A percentile compares a stretch with the other conserved stretches of the same genome.
Evolutionary conservation across 2,888 invertebrate species (phyloP).

Genomic region (Yponomeuta sedellus): DNA sequence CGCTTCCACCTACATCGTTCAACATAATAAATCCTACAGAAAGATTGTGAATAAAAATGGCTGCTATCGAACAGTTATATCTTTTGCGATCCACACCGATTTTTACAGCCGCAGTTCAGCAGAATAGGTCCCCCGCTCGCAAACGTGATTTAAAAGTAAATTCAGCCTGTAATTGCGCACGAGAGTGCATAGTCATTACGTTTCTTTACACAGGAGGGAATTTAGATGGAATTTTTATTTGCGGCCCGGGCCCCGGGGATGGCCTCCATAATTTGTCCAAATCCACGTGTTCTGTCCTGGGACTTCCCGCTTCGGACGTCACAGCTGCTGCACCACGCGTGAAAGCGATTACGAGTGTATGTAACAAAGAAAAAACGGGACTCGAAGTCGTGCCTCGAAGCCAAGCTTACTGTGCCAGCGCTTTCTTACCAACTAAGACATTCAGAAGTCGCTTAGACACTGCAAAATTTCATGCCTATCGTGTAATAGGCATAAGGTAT

Average conservation of each 20-base stretch:
- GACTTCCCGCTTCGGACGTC: not conserved
- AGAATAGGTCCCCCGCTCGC: not conserved
- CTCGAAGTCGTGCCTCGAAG: too few relatives aligned
- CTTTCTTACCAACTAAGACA: too few relatives aligned
- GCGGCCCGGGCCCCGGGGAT: conserved; percentile 25
- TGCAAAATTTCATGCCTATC: too few relatives aligned
- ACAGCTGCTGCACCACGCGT: not conserved
- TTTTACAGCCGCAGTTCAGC: not conserved
- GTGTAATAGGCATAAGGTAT: too few relatives aligned
- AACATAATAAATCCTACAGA: too few relatives aligned
- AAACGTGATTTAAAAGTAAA: conserved; percentile 40
- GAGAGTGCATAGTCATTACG: conserved; percentile 42
- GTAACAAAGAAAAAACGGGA: too few relatives aligned
- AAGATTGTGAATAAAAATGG: too few relatives aligned
- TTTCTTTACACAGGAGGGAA: conserved; percentile 31
- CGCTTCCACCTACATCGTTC: too few relatives aligned
- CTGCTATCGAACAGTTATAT: too few relatives aligned
- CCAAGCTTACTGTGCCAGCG: too few relatives aligned
- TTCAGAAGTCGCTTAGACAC: too few relatives aligned
- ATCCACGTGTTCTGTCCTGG: conserved; percentile 23
- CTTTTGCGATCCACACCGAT: not conserved
- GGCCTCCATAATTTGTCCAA: conserved; percentile 29
- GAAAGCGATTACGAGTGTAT: too few relatives aligned
- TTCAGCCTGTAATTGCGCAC: conserved; percentile 28
- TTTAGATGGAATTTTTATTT: conserved; percentile 52